phyloP scores from a whole-genome alignment of 2,888 invertebrate genomes.

The Xylocampa areola region DNA sequence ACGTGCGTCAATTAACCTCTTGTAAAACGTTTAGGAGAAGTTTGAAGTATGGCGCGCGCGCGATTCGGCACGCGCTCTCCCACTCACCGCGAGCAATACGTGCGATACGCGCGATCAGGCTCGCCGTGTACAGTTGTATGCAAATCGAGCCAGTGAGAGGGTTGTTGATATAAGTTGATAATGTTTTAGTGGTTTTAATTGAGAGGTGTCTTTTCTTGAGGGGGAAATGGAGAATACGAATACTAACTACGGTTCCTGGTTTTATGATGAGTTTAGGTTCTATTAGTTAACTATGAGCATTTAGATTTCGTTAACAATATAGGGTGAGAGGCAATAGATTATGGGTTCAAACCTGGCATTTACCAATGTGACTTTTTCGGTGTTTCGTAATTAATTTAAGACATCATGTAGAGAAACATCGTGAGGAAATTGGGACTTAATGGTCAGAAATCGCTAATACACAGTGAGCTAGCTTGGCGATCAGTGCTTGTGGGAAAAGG shows the following conservation, averaged over 20 bases:
- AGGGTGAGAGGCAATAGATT: too few species aligned
- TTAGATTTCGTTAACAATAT: neutral
- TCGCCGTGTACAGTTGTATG: conserved; percentile 47
- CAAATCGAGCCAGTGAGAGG: conserved; percentile 54
- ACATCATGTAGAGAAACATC: too few species aligned
- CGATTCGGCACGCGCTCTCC: conserved; percentile 78
- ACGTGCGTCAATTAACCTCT: conserved; percentile 79
- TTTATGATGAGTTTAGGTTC: neutral
- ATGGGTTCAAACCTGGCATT: too few species aligned
- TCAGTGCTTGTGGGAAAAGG: too few species aligned
- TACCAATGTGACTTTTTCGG: too few species aligned
- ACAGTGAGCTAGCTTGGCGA: too few species aligned
- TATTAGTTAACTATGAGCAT: neutral
- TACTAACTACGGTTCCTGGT: conserved; percentile 4
- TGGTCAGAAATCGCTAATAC: too few species aligned
- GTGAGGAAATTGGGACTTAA: too few species aligned
- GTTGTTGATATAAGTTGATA: conserved; percentile 52
- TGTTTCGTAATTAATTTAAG: too few species aligned
- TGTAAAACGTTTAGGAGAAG: conserved; percentile 52
- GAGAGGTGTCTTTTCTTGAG: conserved; percentile 51
- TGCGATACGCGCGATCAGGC: conserved; percentile 65
- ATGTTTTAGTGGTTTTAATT: conserved; percentile 55
- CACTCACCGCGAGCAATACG: conserved; percentile 55
- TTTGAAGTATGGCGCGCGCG: conserved; percentile 60
- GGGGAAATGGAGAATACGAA: conserved; percentile 8